Evolutionary conservation across 2,113 vertebrate species (phyloP).

Genomic region (Actenoides hombroni): DNA sequence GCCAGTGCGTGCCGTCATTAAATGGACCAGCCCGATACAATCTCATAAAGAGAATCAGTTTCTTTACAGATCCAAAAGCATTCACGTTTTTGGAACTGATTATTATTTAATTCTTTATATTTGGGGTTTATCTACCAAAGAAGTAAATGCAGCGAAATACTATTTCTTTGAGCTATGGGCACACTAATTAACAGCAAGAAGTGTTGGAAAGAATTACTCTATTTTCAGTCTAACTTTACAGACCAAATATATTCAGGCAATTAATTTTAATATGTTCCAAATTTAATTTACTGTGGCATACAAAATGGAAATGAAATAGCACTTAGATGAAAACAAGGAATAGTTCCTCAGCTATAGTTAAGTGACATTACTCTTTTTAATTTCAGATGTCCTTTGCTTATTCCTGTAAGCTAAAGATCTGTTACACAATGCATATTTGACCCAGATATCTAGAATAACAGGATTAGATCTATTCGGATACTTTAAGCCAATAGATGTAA

Average conservation of each 20-base stretch:
- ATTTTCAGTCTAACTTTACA: slow-evolving; percentile 11
- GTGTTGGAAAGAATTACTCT: neutral
- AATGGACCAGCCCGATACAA: neutral
- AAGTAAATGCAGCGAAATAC: neutral
- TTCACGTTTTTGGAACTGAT: neutral
- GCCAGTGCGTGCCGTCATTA: neutral
- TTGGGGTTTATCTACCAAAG: neutral
- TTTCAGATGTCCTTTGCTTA: neutral
- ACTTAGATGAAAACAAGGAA: neutral
- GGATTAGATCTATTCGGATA: neutral
- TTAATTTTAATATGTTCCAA: slow-evolving; percentile 34
- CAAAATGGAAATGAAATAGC: neutral
- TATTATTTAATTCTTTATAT: slow-evolving; percentile 1
- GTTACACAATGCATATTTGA: neutral
- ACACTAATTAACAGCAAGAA: neutral
- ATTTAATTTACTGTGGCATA: slow-evolving; percentile 18
- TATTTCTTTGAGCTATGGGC: neutral
- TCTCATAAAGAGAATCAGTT: neutral
- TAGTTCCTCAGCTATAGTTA: neutral
- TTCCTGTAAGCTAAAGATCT: neutral
- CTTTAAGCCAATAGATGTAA: neutral
- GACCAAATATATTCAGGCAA: slow-evolving; percentile 21
- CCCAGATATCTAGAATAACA: neutral
- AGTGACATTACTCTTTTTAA: neutral
- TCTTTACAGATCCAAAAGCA: neutral